Conservation (phyloP, 30 jellyfish, hydroid and myxozoan genomes). For the Haliclystus octoradiatus region DNA sequence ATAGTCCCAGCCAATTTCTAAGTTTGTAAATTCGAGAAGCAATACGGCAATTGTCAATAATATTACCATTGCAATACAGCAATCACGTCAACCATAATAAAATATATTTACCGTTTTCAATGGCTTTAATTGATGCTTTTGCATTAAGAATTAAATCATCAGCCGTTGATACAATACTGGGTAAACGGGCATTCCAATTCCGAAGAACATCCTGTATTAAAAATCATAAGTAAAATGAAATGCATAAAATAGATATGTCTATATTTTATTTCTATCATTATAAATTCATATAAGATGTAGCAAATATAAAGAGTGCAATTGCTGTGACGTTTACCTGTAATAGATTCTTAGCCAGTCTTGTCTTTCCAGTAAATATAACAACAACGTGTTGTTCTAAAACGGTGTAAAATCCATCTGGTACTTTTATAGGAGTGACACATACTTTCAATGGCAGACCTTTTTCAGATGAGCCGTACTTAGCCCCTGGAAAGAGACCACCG, state of each 20-base stretch:
- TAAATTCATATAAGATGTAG: too few relatives aligned
- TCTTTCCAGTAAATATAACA: constrained; percentile 87
- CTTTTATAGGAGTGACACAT: constrained; percentile 16
- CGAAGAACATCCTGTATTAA: constrained; percentile 91
- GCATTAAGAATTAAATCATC: constrained; percentile 70
- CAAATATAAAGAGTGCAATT: too few relatives aligned
- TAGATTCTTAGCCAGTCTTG: constrained; percentile 91
- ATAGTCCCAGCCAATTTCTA: too few relatives aligned
- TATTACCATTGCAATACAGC: too few relatives aligned
- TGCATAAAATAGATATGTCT: not conserved
- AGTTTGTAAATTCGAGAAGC: too few relatives aligned
- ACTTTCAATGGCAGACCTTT: constrained; percentile 76
- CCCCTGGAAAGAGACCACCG: constrained; percentile 93
- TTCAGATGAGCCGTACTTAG: constrained; percentile 71
- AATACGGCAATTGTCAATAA: too few relatives aligned
- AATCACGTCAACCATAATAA: too few relatives aligned
- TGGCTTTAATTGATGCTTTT: constrained; percentile 56
- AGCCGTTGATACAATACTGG: constrained; percentile 83
- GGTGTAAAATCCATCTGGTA: constrained; percentile 77
- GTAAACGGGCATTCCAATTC: constrained; percentile 92
- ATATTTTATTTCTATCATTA: too few relatives aligned
- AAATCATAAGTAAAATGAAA: not conserved
- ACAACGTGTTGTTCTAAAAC: constrained; percentile 65
- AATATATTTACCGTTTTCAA: constrained; percentile 41
- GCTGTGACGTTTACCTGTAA: constrained; percentile 92